Evolutionary conservation across 92 coral and sea anemone species (phyloP), one percentile per base, ranked within the genome.

Genomic region (Palythoa grandiflora): DNA sequence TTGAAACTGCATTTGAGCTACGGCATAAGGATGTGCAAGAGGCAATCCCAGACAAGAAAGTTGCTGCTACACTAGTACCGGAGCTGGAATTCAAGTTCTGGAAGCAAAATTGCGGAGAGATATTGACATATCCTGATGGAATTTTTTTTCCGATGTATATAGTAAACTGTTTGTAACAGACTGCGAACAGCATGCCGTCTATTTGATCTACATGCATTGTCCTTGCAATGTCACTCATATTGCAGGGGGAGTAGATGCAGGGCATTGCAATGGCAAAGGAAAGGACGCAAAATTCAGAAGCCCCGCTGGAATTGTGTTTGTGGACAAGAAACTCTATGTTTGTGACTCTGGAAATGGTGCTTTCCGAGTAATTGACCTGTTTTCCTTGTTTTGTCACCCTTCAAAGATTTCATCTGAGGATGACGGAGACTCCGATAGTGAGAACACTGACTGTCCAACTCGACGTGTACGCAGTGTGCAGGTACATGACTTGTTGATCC

Each of bases 121-220:
- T 55, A 71, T 53, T 55, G 66, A 79, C 60, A 78, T 20, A 50
- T 70, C 84, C 68, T 54, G 17, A 78, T 70, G 65, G 65, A 51
- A 78, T 91, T 83, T 89, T 51, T 91, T 91, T 73, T 88, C 88
- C 68, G 71, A 91, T 47, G 83, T 74, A 77, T 80, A 91, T 44
- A 88, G 93, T 75, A 91, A 55, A 88, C 85, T 88, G 70, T 51
- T 51, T 51, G 55, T 51, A 51, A 51, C 55, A 0, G 55, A 51
- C 55, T 1, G 55, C 55, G 1, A 51, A 51, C 55, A 51, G 55
- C 55, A 51, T 51, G 55, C 55, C 55, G 55, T 51, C 55, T 51
- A 51, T 51, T 51, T 51, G 55, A 51, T 51, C 55, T 6, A 51
- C 55, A 51, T 51, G 55, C 55, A 51, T 51, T 51, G 55, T 51